phyloP scores from a whole-genome alignment of 2,888 invertebrate genomes.

The Diloba caeruleocephala region DNA sequence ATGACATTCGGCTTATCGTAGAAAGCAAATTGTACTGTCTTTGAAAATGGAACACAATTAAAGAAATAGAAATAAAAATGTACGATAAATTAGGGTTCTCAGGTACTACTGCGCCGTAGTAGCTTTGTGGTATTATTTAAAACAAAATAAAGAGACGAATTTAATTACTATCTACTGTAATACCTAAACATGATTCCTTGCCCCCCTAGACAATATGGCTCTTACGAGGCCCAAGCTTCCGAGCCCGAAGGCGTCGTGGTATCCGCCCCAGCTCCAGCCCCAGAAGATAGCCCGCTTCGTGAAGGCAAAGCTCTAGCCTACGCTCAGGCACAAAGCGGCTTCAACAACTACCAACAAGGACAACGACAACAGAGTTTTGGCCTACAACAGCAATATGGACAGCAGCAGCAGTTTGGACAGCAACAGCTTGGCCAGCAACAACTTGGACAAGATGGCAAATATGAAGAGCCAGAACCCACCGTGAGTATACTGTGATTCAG shows the following conservation, averaged over 20 bases:
- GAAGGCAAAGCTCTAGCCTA: slow-evolving; percentile 60
- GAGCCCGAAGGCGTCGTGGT: slow-evolving; percentile 32
- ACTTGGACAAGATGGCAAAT: slow-evolving; percentile 33
- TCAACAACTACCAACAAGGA: slow-evolving; percentile 22
- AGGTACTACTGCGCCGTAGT: no score
- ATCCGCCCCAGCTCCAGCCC: slow-evolving; percentile 43
- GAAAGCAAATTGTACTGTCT: no score
- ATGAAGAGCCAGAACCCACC: slow-evolving; percentile 78
- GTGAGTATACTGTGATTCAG: slow-evolving; percentile 63
- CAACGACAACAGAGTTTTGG: slow-evolving; percentile 25
- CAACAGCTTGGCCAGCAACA: no score
- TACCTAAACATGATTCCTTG: neutral
- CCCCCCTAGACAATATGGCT: slow-evolving; percentile 32
- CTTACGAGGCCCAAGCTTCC: slow-evolving; percentile 53
- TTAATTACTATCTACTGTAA: no score
- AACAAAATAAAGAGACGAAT: no score
- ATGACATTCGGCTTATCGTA: no score
- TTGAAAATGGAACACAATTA: no score
- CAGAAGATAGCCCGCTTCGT: slow-evolving; percentile 47
- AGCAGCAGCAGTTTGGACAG: slow-evolving; percentile 35
- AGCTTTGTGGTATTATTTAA: no score
- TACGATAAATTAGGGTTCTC: no score
- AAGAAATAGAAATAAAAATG: no score
- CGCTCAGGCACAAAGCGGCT: slow-evolving; percentile 46
- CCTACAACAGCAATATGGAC: slow-evolving; percentile 29